A percentile compares a stretch with the other conserved stretches of the same genome.
Conservation (phyloP, 64 coral and sea anemone genomes). For the Actinia equina region DNA sequence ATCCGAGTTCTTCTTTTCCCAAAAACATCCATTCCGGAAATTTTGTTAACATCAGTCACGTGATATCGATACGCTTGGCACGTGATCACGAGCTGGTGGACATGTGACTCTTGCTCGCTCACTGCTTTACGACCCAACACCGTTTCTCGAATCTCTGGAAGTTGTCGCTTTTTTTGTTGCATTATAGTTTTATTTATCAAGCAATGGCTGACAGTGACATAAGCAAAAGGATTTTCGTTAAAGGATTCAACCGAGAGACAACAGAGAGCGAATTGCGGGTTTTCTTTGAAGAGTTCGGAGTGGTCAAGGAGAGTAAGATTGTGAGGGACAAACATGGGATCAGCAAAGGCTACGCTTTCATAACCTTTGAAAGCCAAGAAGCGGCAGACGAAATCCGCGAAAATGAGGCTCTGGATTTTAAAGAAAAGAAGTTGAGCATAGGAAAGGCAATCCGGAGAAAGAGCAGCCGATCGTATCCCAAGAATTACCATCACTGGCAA, state of each 20-base stretch:
- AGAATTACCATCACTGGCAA: constrained; percentile 58
- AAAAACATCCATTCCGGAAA: not conserved
- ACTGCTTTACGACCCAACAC: not conserved
- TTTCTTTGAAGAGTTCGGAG: constrained; percentile 93
- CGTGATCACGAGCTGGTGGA: not conserved
- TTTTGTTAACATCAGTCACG: not conserved
- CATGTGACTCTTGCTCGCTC: constrained; percentile 4
- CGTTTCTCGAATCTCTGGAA: constrained; percentile 12
- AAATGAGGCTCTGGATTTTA: constrained; percentile 79
- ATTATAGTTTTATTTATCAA: not conserved
- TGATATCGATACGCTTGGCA: not conserved
- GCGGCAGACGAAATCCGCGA: constrained; percentile 67
- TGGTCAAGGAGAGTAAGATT: constrained; percentile 89
- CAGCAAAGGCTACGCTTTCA: constrained; percentile 92
- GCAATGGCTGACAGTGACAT: constrained; percentile 89
- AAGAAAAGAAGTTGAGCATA: constrained; percentile 84
- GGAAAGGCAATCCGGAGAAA: constrained; percentile 83
- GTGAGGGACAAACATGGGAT: constrained; percentile 87
- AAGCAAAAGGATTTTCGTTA: constrained; percentile 95
- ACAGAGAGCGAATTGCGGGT: constrained; percentile 87
- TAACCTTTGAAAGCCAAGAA: constrained; percentile 97
- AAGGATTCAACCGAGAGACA: constrained; percentile 92
- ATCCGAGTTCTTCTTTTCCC: not conserved
- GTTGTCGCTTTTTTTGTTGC: not conserved
- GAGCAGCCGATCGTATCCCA: constrained; percentile 65